Base-by-base conservation (phyloP, 2,888 invertebrate genomes). In the Agriopis aurantiaria region DNA sequence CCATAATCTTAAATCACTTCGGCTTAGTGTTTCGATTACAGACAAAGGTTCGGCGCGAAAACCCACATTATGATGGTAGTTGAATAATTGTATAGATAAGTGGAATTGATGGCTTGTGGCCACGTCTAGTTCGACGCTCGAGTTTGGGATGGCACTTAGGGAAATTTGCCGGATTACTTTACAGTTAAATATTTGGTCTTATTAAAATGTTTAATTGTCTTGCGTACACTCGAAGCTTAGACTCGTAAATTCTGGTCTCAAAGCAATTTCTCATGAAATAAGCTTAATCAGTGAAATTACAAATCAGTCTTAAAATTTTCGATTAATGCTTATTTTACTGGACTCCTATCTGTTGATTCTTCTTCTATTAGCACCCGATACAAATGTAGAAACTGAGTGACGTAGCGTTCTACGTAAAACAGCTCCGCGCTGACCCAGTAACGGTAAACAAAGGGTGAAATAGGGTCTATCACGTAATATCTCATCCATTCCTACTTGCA, bases 1-100 rank as follows among this genome's bases (percentile, higher is more conserved):
- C 92, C 91, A 93, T 93, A 92, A 93, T 92, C 93, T 92, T 93
- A 93, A 93, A 93, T 93, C 92, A 92, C 93, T 90, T 85, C 82
- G 91, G 91, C 91, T 93, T 91, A 93, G 91, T 92, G 89, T 91
- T 92, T 93, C 92, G 91, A 92, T 93, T 91, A 91, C 93, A 91
- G 90, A 92, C 91, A 92, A 93, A 93, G 92, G 92, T 88, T 89
- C 88, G 86, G 81, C 82, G 83, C 83, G 87, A 88, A 91, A 91
- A 85, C 91, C 90, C 91, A 93, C 92, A 92, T 93, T 93, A 93
- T 93, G 90, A 92, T 88, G 86, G 86, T 90, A 88, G 88, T 90
- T 91, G 92, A 92, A 92, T 93, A 92, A 93, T 93, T 93, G 92
- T 91, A 86, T 80, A 90, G 92, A 92, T 93, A 93, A 91, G 89